A percentile compares a stretch with the other conserved stretches of the same genome.
These are phyloP conservation scores for Steatornis caripensis DNA, from an alignment of 2,113 vertebrate species.

Conservation along the genomic window DNA sequence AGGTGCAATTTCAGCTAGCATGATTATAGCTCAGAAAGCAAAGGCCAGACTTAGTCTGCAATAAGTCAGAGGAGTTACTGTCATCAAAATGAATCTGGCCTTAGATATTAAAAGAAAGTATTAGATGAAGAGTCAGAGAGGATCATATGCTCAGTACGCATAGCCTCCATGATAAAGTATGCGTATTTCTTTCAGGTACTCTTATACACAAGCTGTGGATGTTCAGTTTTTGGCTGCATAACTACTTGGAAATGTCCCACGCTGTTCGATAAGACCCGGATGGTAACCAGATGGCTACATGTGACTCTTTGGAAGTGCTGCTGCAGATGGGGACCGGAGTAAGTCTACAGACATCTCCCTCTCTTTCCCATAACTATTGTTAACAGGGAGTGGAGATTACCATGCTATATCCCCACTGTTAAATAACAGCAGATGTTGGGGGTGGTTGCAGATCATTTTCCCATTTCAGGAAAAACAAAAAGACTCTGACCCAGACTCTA, in stretches of 20 bases:
- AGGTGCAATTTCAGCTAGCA: not conserved
- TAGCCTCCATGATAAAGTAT: not conserved
- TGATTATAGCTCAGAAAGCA: not conserved
- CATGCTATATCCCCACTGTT: not conserved
- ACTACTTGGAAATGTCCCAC: slow-evolving; percentile 24
- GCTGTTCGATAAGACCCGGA: slow-evolving; percentile 29
- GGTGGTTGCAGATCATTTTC: not conserved
- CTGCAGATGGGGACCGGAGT: not conserved
- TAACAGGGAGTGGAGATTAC: not conserved
- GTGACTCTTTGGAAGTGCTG: slow-evolving; percentile 23
- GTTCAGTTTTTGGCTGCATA: slow-evolving; percentile 6
- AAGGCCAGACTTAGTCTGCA: not conserved
- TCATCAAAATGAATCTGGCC: not conserved
- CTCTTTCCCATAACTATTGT: not conserved
- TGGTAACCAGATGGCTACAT: slow-evolving; percentile 53
- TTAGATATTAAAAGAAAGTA: not conserved
- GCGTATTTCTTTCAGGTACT: slow-evolving; percentile 17
- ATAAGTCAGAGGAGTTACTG: not conserved
- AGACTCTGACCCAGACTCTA: not conserved
- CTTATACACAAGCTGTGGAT: not conserved
- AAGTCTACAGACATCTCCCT: not conserved
- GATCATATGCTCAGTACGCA: not conserved
- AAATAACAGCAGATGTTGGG: not conserved
- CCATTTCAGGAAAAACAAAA: not conserved
- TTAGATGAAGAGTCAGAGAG: not conserved